Evolutionary conservation across 1,140 invertebrate species (phyloP).

Genomic region (Tetraneura akinire): DNA sequence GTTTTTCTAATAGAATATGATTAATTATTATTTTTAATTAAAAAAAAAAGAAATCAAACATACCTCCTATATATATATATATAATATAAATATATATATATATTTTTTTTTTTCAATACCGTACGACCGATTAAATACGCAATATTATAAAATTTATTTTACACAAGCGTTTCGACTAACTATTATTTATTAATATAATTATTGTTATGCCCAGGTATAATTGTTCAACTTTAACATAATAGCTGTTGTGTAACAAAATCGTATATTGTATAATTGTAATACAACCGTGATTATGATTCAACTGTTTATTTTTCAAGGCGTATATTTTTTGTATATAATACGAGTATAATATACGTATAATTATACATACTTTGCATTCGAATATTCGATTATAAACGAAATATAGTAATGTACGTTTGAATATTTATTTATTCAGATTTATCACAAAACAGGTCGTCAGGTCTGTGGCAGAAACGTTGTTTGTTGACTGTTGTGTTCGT

Average conservation of each 20-base stretch:
- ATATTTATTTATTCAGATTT: conserved; percentile 25
- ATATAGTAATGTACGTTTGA: conserved; percentile 8
- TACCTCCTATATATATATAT: too few species aligned
- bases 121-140: neutral
- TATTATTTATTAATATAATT: neutral
- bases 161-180: neutral
- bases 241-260: conserved; percentile 8
- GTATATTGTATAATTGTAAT: neutral
- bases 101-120: neutral
- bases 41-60: too few species aligned
- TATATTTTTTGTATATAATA: too few species aligned
- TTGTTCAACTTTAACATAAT: conserved; percentile 1
- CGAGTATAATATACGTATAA: too few species aligned
- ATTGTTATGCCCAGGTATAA: too few species aligned
- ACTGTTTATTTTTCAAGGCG: too few species aligned
- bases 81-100: too few species aligned
- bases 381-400: too few species aligned
- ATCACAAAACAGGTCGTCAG: neutral
- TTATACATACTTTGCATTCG: too few species aligned
- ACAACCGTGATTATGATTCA: neutral
- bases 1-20: neutral
- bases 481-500: conserved; percentile 1
- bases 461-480: neutral
- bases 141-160: too few species aligned
- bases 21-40: conserved; percentile 27